Percentiles rank a stretch among this genome's conserved stretches.
Evolutionary conservation across 2,797 vertebrate genomes (phyloP).

Genomic region (Acipenser transmontanus): DNA sequence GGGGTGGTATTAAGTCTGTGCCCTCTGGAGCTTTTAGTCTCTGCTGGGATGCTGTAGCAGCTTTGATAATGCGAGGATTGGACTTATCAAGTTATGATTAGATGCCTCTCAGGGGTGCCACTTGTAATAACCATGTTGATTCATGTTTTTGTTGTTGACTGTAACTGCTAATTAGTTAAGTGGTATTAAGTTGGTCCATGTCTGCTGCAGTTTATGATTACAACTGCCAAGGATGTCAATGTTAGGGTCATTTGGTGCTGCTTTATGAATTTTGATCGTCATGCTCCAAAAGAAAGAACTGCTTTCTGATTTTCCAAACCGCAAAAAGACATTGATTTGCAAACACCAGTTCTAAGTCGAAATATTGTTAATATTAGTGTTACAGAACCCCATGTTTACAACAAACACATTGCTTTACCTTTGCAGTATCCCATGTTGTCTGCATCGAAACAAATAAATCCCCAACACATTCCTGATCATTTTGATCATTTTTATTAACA

Average conservation of each 20-base stretch:
- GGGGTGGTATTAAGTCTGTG: slow-evolving; percentile 73
- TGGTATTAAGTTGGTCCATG: slow-evolving; percentile 75
- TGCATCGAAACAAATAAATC: too few relatives aligned
- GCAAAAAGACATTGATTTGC: background rate
- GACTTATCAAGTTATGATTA: slow-evolving; percentile 90
- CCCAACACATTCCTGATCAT: too few relatives aligned
- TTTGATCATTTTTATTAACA: too few relatives aligned
- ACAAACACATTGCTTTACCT: too few relatives aligned
- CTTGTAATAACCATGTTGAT: slow-evolving; percentile 83
- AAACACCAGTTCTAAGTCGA: background rate
- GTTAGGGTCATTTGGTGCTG: slow-evolving; percentile 65
- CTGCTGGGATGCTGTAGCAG: slow-evolving; percentile 67
- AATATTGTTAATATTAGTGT: too few relatives aligned
- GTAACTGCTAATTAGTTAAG: slow-evolving; percentile 97
- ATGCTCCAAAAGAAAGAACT: background rate
- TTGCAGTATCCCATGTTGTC: too few relatives aligned
- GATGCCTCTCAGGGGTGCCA: slow-evolving; percentile 82
- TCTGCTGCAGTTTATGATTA: slow-evolving; percentile 75
- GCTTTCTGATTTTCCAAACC: background rate
- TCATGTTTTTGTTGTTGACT: slow-evolving; percentile 81
- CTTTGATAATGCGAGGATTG: slow-evolving; percentile 70
- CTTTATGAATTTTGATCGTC: slow-evolving; percentile 62
- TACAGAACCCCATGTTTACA: too few relatives aligned
- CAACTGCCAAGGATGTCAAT: slow-evolving; percentile 71
- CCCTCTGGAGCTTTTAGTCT: slow-evolving; percentile 77